Evolutionary conservation across 2,113 vertebrate genomes (phyloP).

Genomic region (Mesembrinibis cayennensis): DNA sequence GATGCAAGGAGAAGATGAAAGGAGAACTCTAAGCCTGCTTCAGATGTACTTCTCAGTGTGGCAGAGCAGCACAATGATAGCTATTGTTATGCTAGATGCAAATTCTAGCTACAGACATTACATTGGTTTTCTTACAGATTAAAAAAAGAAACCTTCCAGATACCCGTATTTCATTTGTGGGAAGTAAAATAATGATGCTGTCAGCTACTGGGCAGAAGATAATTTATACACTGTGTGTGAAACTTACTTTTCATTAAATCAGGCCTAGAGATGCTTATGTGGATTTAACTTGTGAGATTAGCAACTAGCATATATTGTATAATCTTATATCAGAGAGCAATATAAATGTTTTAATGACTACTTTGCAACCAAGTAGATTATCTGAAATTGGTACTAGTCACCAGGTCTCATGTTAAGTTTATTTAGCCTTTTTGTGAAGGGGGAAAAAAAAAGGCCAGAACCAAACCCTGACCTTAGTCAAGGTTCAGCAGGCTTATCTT

Average conservation of each 20-base stretch:
- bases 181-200: not conserved
- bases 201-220: not conserved
- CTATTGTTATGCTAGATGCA: not conserved
- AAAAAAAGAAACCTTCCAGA: not conserved
- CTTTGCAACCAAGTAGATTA: not conserved
- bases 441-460: not conserved
- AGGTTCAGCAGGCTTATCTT: not conserved
- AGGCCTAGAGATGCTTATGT: not conserved
- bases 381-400: not conserved
- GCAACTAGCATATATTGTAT: not conserved
- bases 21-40: not conserved
- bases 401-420: not conserved
- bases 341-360: not conserved
- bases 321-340: not conserved
- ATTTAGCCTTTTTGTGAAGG: not conserved
- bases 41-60: not conserved
- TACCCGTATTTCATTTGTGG: not conserved
- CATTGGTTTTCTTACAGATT: not conserved
- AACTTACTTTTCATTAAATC: constrained; percentile 8
- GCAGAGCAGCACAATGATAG: not conserved
- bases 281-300: not conserved
- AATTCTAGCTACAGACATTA: not conserved
- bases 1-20: not conserved
- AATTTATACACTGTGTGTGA: not conserved
- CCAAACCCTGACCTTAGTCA: not conserved